A percentile compares a stretch with the other conserved stretches of the same genome.
Conservation (phyloP, 2,113 vertebrate species). For the Cichladusa arquata region DNA sequence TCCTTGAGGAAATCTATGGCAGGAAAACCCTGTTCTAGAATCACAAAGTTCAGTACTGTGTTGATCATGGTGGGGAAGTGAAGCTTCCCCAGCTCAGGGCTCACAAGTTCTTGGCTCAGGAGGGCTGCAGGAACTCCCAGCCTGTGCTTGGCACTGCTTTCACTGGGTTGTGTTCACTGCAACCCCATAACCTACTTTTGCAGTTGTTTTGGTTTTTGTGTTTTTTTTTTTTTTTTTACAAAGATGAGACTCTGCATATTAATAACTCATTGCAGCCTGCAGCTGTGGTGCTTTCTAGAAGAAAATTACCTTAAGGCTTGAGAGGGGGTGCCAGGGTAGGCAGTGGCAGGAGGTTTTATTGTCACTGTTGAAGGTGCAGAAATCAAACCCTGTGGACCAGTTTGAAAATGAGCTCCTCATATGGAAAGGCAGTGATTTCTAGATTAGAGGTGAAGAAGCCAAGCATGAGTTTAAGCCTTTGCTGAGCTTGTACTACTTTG, state of each 20-base stretch:
- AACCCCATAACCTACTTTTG: neutral
- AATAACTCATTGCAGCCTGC: neutral
- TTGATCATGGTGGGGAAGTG: rapidly evolving
- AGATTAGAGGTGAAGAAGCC: neutral
- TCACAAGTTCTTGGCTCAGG: neutral
- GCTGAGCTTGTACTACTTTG: neutral
- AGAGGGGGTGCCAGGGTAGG: neutral
- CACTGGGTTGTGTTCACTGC: neutral
- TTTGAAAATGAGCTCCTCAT: neutral
- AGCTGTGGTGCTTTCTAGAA: neutral
- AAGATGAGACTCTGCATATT: neutral
- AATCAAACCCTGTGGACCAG: neutral
- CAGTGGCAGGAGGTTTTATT: neutral
- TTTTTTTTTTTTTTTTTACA: neutral
- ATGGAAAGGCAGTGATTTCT: neutral
- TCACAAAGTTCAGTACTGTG: neutral
- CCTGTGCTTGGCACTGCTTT: neutral
- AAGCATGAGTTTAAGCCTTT: neutral
- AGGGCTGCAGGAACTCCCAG: neutral
- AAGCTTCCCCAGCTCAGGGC: neutral
- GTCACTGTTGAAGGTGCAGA: neutral
- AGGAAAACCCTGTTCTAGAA: neutral
- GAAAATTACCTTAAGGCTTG: neutral
- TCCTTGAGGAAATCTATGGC: rapidly evolving
- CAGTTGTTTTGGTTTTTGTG: neutral